phyloP scores from a whole-genome alignment of 2,113 vertebrate species.

The Terrapene triunguis region DNA sequence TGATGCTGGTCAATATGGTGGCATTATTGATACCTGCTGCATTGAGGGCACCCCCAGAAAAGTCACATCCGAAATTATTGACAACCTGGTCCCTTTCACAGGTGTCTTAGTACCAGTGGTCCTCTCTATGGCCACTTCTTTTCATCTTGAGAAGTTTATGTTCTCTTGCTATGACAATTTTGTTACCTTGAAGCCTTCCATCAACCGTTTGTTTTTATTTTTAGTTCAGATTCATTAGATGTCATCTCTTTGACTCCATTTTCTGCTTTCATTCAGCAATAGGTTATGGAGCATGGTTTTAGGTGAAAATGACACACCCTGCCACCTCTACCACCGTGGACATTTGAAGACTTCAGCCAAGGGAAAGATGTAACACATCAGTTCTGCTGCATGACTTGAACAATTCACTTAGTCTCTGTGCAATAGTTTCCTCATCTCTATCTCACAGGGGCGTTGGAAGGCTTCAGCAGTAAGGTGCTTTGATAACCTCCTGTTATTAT shows the following conservation, averaged over 20 bases:
- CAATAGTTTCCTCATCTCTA: neutral
- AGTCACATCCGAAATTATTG: neutral
- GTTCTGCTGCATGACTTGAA: neutral
- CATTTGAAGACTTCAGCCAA: neutral
- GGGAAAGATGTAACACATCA: neutral
- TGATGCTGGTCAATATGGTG: neutral
- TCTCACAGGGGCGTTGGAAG: neutral
- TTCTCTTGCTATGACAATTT: neutral
- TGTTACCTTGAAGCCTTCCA: neutral
- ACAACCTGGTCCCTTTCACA: neutral
- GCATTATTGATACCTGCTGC: neutral
- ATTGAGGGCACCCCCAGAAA: neutral
- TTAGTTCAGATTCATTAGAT: neutral
- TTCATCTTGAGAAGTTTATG: neutral
- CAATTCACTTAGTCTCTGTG: neutral
- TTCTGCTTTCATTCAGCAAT: neutral
- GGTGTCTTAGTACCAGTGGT: neutral
- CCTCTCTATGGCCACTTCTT: neutral
- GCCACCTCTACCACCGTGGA: neutral
- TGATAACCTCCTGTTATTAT: neutral
- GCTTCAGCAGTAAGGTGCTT: neutral
- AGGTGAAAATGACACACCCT: neutral
- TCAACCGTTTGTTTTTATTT: neutral
- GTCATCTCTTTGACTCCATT: neutral
- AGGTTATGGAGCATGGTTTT: neutral